A percentile compares a stretch with the other conserved stretches of the same genome.
Conservation (phyloP, 23 tunicate genomes). For the Trididemnum clinides region DNA sequence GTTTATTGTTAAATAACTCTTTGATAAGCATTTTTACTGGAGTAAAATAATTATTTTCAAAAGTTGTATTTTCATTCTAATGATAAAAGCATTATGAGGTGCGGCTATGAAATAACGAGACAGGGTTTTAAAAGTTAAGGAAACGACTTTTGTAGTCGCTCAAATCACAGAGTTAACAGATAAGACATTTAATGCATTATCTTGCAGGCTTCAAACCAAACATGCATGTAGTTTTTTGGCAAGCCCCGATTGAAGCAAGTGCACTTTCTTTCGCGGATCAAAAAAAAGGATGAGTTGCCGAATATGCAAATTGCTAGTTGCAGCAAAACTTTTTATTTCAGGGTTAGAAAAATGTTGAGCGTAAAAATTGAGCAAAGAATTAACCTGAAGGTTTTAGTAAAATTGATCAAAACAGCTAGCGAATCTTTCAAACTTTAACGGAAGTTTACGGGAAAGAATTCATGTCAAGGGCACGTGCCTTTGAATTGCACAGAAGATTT, state of each 20-base stretch:
- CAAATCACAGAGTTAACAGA: neutral
- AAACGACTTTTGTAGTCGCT: slow-evolving; percentile 15
- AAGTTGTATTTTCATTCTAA: too few species aligned
- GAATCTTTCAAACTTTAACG: neutral
- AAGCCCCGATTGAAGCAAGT: neutral
- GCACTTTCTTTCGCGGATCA: neutral
- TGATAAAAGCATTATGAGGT: too few species aligned
- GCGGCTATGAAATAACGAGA: slow-evolving; percentile 12
- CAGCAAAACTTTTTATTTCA: neutral
- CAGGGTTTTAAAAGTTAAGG: neutral
- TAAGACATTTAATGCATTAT: neutral
- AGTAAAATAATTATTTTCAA: too few species aligned
- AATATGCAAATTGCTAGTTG: too few species aligned
- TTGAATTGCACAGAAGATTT: neutral
- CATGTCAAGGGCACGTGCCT: neutral
- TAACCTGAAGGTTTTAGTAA: neutral
- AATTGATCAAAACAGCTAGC: neutral
- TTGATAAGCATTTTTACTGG: too few species aligned
- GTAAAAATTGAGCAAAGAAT: slow-evolving; percentile 1
- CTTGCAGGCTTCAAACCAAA: slow-evolving; percentile 8
- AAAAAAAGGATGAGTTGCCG: neutral
- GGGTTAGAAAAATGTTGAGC: neutral
- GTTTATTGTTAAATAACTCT: too few species aligned
- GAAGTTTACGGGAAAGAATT: neutral
- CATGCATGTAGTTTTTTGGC: neutral